A percentile compares a stretch with the other conserved stretches of the same genome.
These are phyloP conservation scores for Spheniscus mendiculus DNA, from an alignment of 2,113 vertebrate species.

Conservation along the genomic window DNA sequence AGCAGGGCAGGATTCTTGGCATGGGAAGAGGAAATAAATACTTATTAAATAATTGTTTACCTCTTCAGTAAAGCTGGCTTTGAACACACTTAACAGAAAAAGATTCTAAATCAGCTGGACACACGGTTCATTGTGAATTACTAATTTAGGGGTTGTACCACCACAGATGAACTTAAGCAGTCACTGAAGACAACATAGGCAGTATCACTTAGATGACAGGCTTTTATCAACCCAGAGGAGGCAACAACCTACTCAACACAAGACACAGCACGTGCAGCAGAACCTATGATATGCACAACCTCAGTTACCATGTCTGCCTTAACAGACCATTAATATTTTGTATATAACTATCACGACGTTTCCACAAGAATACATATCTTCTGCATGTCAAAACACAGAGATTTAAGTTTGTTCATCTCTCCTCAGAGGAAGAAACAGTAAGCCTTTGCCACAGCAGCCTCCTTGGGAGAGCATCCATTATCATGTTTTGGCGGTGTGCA, in stretches of 20 bases:
- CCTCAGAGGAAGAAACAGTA: neutral
- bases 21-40: neutral
- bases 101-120: neutral
- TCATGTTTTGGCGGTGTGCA: neutral
- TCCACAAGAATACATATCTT: neutral
- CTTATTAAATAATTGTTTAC: neutral
- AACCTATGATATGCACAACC: neutral
- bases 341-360: neutral
- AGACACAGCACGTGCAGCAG: neutral
- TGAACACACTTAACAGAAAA: neutral
- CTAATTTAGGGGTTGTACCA: neutral
- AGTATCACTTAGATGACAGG: neutral
- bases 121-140: neutral
- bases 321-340: neutral
- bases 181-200: neutral
- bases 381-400: neutral
- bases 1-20: neutral
- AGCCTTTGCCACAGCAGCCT: neutral
- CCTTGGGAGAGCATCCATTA: neutral
- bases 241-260: neutral
- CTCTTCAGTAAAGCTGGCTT: neutral
- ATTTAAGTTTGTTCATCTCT: neutral
- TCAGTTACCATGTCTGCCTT: neutral
- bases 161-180: neutral
- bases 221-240: neutral